Percentiles rank a stretch among this genome's conserved stretches.
Evolutionary conservation across 2,113 vertebrate species (phyloP).

Genomic region (Willisornis vidua): DNA sequence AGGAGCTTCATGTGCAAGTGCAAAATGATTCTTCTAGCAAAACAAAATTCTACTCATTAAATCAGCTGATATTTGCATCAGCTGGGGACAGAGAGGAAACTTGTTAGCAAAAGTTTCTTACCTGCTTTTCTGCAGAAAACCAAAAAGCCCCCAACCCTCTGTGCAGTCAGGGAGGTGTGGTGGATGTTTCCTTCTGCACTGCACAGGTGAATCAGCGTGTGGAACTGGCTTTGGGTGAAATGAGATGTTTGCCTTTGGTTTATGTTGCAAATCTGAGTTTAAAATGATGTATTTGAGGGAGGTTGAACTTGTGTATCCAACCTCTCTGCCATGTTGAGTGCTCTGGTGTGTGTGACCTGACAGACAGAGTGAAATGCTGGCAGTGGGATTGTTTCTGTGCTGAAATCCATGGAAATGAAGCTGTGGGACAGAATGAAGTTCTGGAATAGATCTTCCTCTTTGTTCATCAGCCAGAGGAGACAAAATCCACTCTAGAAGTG

Average conservation of each 20-base stretch:
- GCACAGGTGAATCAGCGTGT: constrained; percentile 1
- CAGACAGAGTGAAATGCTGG: not conserved
- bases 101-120: not conserved
- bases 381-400: not conserved
- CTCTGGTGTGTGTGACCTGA: not conserved
- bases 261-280: not conserved
- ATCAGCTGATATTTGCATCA: not conserved
- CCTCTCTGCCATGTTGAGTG: not conserved
- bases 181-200: constrained; percentile 4
- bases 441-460: not conserved
- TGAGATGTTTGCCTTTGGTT: not conserved
- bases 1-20: not conserved
- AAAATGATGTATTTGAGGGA: not conserved
- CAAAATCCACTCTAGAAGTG: not conserved
- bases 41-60: not conserved
- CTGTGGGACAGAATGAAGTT: not conserved
- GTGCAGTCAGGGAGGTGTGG: not conserved
- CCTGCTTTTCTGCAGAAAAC: constrained; percentile 29
- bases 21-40: not conserved
- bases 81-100: not conserved
- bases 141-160: not conserved
- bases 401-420: not conserved
- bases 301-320: not conserved
- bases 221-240: not conserved
- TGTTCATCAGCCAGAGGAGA: not conserved